A percentile compares a stretch with the other conserved stretches of the same genome.
Evolutionary conservation across 2,113 vertebrate species (phyloP).

Genomic region (Bos javanicus): DNA sequence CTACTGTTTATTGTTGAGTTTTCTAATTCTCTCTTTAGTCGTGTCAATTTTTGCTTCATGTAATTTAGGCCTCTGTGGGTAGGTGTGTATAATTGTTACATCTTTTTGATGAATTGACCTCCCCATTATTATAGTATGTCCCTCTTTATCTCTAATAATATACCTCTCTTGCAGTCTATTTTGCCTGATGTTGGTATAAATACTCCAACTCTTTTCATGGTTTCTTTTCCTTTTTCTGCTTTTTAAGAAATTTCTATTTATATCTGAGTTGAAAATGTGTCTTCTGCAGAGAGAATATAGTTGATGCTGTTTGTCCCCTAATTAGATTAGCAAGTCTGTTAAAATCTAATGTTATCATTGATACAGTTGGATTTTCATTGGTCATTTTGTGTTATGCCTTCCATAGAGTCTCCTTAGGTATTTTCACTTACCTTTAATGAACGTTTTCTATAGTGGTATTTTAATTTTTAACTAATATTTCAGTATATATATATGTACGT

Average conservation of each 20-base stretch:
- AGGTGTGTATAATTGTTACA: background rate
- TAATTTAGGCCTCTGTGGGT: background rate
- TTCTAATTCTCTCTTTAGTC: background rate
- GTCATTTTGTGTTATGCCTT: background rate
- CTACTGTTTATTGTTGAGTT: background rate
- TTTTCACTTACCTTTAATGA: background rate
- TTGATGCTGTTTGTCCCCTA: background rate
- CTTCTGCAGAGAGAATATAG: background rate
- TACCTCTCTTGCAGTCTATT: background rate
- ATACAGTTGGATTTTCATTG: background rate
- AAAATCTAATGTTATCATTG: background rate
- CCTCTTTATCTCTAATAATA: background rate
- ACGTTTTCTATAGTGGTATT: background rate
- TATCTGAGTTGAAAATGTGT: background rate
- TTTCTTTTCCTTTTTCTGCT: background rate
- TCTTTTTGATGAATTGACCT: background rate
- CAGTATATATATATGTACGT: accelerated
- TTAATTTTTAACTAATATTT: background rate
- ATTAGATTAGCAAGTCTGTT: background rate
- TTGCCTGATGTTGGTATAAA: background rate
- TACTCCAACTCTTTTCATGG: background rate
- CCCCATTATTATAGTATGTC: background rate
- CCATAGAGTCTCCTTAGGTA: background rate
- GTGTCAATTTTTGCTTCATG: background rate
- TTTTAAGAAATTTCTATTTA: background rate